Percentiles rank a stretch among this genome's conserved stretches.
Evolutionary conservation across 1,140 invertebrate genomes (phyloP).

Genomic region (Drosophila murphyi): DNA sequence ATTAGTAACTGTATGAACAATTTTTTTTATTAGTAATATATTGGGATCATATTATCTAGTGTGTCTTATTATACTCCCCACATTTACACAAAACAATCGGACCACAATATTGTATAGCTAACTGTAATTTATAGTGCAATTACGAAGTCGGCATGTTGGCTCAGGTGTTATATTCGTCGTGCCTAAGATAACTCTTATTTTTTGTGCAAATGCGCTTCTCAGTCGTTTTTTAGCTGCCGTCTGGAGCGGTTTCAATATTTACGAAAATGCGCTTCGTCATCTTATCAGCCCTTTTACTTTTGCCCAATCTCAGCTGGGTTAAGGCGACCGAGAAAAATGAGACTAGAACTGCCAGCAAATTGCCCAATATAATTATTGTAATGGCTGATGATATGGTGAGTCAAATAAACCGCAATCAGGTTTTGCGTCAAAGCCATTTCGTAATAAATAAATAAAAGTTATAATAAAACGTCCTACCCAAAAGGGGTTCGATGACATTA

Average conservation of each 20-base stretch:
- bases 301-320: constrained; percentile 41
- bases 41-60: no score
- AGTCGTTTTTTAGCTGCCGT: constrained; percentile 25
- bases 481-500: constrained; percentile 95
- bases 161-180: no score
- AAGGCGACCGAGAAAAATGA: constrained; percentile 39
- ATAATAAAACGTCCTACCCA: background rate
- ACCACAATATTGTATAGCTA: no score
- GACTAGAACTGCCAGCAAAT: constrained; percentile 26
- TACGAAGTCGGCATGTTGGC: no score
- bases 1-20: no score
- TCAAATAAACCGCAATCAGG: constrained; percentile 21
- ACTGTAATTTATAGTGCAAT: no score
- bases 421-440: background rate
- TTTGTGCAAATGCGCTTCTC: background rate
- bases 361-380: constrained; percentile 87
- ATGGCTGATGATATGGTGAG: constrained; percentile 87
- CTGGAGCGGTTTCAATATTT: constrained; percentile 9
- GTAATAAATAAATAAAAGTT: background rate
- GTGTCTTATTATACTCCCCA: no score
- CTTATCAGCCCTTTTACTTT: constrained; percentile 68
- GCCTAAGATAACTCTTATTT: no score
- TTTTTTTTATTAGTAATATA: no score
- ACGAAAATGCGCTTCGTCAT: constrained; percentile 48
- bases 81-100: no score